Percentiles rank a stretch among this genome's conserved stretches.
Evolutionary conservation across 2,113 vertebrate genomes (phyloP).

Genomic region (Chinchilla lanigera): DNA sequence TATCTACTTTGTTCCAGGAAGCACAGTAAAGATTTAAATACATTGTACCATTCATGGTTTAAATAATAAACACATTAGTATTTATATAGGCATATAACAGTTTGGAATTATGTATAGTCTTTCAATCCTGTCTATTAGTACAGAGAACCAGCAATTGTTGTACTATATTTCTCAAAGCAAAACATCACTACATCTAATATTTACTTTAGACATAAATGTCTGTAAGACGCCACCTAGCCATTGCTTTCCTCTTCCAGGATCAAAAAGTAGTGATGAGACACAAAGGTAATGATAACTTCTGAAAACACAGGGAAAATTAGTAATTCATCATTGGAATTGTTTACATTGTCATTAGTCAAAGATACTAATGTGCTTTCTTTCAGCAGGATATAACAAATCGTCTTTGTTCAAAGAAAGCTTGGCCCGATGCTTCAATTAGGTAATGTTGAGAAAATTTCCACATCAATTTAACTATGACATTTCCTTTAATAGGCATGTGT

Average conservation of each 20-base stretch:
- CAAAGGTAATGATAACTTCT: not conserved
- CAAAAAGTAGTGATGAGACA: not conserved
- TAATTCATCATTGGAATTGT: not conserved
- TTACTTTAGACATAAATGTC: slow-evolving; percentile 2
- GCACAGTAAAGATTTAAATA: not conserved
- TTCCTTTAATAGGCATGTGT: not conserved
- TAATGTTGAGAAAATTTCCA: slow-evolving; percentile 68
- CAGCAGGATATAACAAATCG: slow-evolving; percentile 19
- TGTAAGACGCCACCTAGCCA: not conserved
- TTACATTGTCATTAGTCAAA: slow-evolving; percentile 59
- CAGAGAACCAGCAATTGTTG: not conserved
- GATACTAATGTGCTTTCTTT: slow-evolving; percentile 43
- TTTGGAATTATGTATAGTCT: not conserved
- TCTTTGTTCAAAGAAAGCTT: slow-evolving; percentile 65
- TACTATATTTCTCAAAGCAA: not conserved
- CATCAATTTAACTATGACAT: not conserved
- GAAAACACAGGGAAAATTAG: not conserved
- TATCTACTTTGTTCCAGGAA: not conserved
- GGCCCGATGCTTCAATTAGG: slow-evolving; percentile 60
- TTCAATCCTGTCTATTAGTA: not conserved
- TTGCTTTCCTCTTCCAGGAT: not conserved
- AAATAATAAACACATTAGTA: not conserved
- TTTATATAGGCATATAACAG: not conserved
- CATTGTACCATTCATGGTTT: slow-evolving; percentile 6
- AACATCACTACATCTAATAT: not conserved